Evolutionary conservation across 2,797 vertebrate genomes (phyloP), one percentile per base, ranked within the genome.

Genomic region (Sebastes cheni): DNA sequence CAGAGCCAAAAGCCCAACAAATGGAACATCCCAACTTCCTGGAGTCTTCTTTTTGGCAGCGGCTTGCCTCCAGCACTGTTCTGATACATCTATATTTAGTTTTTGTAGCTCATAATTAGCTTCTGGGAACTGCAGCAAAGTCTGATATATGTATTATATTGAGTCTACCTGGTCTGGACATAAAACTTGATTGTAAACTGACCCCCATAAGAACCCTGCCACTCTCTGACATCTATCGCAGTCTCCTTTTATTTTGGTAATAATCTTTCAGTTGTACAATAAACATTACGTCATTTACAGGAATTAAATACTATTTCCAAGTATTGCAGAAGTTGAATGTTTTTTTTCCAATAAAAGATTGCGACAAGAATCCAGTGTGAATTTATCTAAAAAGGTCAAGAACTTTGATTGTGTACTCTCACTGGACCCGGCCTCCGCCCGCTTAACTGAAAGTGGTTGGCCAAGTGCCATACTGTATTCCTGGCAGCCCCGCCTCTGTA

Each of bases 11-110:
- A 84, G n/a, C 46, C 93, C 10, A 88, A 93, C 25, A 95, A 91
- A 0, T 99, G 98, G 98, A 98, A 95, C 93, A 94, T 96, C 58
- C 98, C 99, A 0, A 91, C 96, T 59, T 99, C 99, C 5, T 99
- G 99, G 99, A 96, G 88, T 80, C 94, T 99, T 2, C 95, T 99
- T 55, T 99, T 99, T 75, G 99, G 99, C 72, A 97, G 90, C 0
- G 97, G 98, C 13, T 96, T 98, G 75, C 98, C 98, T 6, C 97
- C 97, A 42, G 96, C 97, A 0, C 93, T 99, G 54, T 99, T 98
- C 91, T 99, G 91, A 98, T 34, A 18, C 36, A 55, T 16, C 8
- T 6, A 8, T 42, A n/a, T 22, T 79, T 52, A 9, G 9, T 20
- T 75, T 39, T 56, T 67, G 6, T 9, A 71, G 11, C 23, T 62